Percentiles rank a stretch among this genome's conserved stretches.
Evolutionary conservation across 2,113 vertebrate genomes (phyloP).

Genomic region (Brienomyrus longianalis): DNA sequence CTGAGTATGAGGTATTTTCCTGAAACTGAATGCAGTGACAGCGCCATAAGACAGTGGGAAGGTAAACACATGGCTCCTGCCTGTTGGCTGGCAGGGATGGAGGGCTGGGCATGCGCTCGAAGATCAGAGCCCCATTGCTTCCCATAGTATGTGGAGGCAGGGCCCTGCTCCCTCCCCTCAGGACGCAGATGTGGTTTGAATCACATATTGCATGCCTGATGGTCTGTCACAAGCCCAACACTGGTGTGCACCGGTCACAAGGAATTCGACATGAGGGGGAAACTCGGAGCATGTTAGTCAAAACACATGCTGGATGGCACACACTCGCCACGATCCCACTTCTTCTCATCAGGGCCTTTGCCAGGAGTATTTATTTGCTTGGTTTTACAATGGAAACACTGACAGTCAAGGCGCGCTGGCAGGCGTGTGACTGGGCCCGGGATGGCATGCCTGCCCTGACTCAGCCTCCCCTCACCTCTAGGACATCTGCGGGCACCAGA

Average conservation of each 20-base stretch:
- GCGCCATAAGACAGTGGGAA: not conserved
- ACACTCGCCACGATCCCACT: conserved; percentile 29
- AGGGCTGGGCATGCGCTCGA: not conserved
- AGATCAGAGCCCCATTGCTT: not conserved
- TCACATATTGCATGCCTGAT: conserved; percentile 38
- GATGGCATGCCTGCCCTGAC: not conserved
- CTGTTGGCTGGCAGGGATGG: not conserved
- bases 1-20: not conserved
- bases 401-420: conserved; percentile 33
- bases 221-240: conserved; percentile 27
- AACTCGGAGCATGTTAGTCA: conserved; percentile 28
- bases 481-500: conserved; percentile 87
- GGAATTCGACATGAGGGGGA: conserved; percentile 25
- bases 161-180: conserved; percentile 26
- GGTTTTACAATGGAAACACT: conserved; percentile 43
- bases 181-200: conserved; percentile 53
- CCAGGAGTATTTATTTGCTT: conserved; percentile 43
- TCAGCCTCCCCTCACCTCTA: conserved; percentile 37
- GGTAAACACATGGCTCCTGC: not conserved
- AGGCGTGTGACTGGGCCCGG: conserved; percentile 5
- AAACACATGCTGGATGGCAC: conserved; percentile 29
- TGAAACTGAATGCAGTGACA: not conserved
- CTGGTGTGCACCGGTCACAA: conserved; percentile 27
- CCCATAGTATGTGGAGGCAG: conserved; percentile 31
- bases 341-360: conserved; percentile 21